These are phyloP conservation scores for Volucella inanis DNA, from an alignment of 2,888 invertebrate species.

Conservation along the genomic window DNA sequence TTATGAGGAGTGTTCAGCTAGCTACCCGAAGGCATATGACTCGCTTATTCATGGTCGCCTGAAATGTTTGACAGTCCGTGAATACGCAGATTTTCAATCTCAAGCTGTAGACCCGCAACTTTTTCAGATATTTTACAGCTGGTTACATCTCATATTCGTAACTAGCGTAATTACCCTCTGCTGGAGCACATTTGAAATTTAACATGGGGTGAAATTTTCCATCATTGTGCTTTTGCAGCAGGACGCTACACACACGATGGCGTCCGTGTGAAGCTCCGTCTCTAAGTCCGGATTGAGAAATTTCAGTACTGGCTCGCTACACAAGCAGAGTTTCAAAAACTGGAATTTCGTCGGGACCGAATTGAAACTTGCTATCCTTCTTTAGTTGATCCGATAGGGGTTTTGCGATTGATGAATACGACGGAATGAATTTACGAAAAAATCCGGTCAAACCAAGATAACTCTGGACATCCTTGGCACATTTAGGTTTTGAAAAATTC, in stretches of 20 bases:
- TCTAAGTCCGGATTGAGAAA: neutral
- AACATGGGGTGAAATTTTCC: constrained; percentile 74
- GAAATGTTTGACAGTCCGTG: constrained; percentile 70
- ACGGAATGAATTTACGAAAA: too few species aligned
- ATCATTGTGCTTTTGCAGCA: constrained; percentile 72
- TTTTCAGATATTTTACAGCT: constrained; percentile 76
- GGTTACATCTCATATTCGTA: constrained; percentile 77
- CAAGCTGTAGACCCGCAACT: constrained; percentile 76
- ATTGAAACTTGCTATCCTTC: too few species aligned
- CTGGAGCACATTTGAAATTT: constrained; percentile 68
- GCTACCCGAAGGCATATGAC: constrained; percentile 76
- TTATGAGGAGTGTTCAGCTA: constrained; percentile 76
- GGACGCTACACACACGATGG: constrained; percentile 71
- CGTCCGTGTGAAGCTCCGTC: constrained; percentile 8
- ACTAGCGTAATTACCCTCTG: neutral
- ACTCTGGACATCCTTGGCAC: too few species aligned
- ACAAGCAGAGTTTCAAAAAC: constrained; percentile 1
- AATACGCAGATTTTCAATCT: constrained; percentile 39
- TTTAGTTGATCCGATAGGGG: too few species aligned
- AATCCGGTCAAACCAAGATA: too few species aligned
- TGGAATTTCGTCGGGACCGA: neutral
- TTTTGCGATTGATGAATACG: too few species aligned
- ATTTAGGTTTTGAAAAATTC: too few species aligned
- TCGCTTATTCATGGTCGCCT: constrained; percentile 76
- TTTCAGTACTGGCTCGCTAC: constrained; percentile 3